Evolutionary conservation across 1,140 invertebrate genomes (phyloP), one percentile per base, ranked within the genome.

Genomic region (Trachymyrmex septentrionalis): DNA sequence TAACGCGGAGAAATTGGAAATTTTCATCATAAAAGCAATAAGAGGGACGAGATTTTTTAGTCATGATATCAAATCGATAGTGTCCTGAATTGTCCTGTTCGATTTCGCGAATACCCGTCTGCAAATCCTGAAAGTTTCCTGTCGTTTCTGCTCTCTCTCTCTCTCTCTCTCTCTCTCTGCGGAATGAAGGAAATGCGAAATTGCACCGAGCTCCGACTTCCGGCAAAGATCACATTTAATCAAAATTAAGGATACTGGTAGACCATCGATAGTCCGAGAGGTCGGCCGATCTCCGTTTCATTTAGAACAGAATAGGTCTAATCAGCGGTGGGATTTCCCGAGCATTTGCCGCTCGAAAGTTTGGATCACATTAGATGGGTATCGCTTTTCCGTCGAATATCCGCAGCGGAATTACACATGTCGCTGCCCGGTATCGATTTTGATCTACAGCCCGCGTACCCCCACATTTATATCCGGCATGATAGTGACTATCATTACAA

Each of bases 161-260:
- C 24, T 12, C 50, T 10, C n/a, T 61, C n/a, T 69, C 9, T 61
- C 30, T 10, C 30, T 61, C 24, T 12, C 38, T 10, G 24, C 44
- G 34, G 0, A 5, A 19, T n/a, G 48, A 55, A 61, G 50, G 34
- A 63, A 61, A 59, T 71, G 63, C 30, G 59, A n/a, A 30, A 72
- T 50, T 48, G 53, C 50, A 19, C 50, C 78, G 34, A 44, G 30
- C 21, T 59, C 34, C 44, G 67, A 61, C n/a, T 63, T 73, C 59
- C 38, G 66, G 19, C 34, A 67, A 77, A 90, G 86, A 87, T 89
- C 82, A 67, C 86, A 76, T 90, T 87, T 85, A 90, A 90, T 90
- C 88, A 87, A 86, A 90, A 90, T 90, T 90, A 90, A 90, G 66
- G 71, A 71, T 86, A 69, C 87, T 84, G 69, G 85, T 14, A 85